Percentiles rank a stretch among this genome's conserved stretches.
phyloP scores from a whole-genome alignment of 2,888 invertebrate genomes.

The Brachyptera risi region DNA sequence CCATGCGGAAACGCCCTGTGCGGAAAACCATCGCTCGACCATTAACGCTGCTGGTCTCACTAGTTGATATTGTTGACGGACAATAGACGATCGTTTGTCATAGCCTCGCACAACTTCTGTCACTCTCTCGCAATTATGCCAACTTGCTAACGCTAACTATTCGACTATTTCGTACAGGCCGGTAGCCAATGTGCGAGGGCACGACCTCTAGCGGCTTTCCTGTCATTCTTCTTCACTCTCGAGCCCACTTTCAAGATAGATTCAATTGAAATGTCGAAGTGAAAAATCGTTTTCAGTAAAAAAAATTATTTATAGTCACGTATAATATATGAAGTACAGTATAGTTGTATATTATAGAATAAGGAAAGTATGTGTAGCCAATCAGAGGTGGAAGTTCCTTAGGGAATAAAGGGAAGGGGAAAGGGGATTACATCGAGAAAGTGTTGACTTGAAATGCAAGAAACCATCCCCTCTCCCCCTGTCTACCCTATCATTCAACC shows the following conservation, averaged over 20 bases:
- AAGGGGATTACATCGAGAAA: not conserved
- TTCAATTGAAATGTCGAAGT: constrained; percentile 30
- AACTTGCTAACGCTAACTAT: constrained; percentile 42
- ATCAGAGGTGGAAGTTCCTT: constrained; percentile 22
- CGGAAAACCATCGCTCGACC: constrained; percentile 16
- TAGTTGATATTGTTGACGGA: constrained; percentile 21
- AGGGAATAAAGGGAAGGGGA: constrained; percentile 17
- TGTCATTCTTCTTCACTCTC: constrained; percentile 39
- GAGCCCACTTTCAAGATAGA: too few species aligned
- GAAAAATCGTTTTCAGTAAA: constrained; percentile 28
- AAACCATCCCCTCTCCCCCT: too few species aligned
- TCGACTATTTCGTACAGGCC: too few species aligned
- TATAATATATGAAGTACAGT: constrained; percentile 9
- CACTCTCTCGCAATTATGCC: constrained; percentile 37
- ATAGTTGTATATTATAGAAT: not conserved
- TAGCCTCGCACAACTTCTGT: constrained; percentile 34
- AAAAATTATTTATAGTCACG: constrained; percentile 1
- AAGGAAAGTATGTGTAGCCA: constrained; percentile 23
- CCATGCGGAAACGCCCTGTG: constrained; percentile 23
- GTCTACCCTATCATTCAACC: too few species aligned
- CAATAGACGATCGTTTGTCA: constrained; percentile 13
- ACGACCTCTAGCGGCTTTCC: not conserved
- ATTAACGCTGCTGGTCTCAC: constrained; percentile 17
- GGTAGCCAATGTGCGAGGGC: too few species aligned
- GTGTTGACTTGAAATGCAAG: constrained; percentile 15